A percentile compares a stretch with the other conserved stretches of the same genome.
Evolutionary conservation across 2,888 invertebrate species (phyloP).

Genomic region (Zootermopsis nevadensis): DNA sequence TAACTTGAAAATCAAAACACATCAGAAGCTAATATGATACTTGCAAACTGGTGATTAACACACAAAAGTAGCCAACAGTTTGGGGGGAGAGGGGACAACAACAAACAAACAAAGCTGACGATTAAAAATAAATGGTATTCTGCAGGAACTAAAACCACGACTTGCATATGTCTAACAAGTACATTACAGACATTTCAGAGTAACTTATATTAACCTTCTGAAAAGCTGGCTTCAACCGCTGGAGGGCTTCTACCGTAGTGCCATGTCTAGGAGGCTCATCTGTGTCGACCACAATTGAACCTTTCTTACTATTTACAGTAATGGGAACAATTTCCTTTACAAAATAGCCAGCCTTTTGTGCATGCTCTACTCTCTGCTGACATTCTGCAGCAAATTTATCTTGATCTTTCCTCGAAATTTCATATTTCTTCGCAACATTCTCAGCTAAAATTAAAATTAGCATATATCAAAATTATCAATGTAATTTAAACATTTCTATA

Average conservation of each 20-base stretch:
- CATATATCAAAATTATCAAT: not conserved
- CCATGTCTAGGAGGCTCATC: conserved; percentile 79
- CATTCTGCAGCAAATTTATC: conserved; percentile 76
- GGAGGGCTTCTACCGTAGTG: conserved; percentile 70
- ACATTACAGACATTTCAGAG: too few species aligned
- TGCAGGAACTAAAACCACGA: too few species aligned
- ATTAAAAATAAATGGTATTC: too few species aligned
- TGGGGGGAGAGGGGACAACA: too few species aligned
- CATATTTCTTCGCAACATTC: conserved; percentile 76
- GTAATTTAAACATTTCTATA: not conserved
- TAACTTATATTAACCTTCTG: conserved; percentile 63
- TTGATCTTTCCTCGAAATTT: conserved; percentile 75
- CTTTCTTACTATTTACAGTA: conserved; percentile 64
- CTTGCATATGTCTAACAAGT: too few species aligned
- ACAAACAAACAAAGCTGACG: too few species aligned
- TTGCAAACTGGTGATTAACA: too few species aligned
- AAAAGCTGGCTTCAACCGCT: conserved; percentile 75
- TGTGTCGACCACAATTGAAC: conserved; percentile 64
- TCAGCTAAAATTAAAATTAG: conserved; percentile 69
- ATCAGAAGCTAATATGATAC: too few species aligned
- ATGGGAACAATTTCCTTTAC: conserved; percentile 79
- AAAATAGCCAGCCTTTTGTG: conserved; percentile 74
- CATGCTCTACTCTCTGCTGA: conserved; percentile 73
- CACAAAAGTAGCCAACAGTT: too few species aligned
- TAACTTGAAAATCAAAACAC: too few species aligned